Evolutionary conservation across 2,113 vertebrate species (phyloP), one percentile per base, ranked within the genome.

Genomic region (Camelus dromedarius): DNA sequence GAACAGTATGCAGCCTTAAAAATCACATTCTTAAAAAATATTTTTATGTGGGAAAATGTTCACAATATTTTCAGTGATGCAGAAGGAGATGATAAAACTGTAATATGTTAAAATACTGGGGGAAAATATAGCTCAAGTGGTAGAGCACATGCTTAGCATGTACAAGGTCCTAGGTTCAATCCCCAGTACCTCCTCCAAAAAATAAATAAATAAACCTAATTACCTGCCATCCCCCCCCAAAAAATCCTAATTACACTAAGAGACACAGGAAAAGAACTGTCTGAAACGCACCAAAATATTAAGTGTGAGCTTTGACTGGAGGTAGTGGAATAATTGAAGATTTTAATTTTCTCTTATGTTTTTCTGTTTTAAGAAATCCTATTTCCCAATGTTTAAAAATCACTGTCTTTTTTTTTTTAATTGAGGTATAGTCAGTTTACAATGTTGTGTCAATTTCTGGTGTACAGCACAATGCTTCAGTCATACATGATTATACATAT

Each of bases 11-110:
- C 32, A 92, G 69, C 56, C 42, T 89, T 50, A 86, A 66, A 93
- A 92, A 81, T 10, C 16, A 86, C 67, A 48, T 64, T 93, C 54
- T 94, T 73, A 89, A 96, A 93, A 69, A 76, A 32, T 32, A 54
- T 54, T 54, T 9, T 19, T 66, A 89, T 75, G 56, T 75, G 12
- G 5, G 38, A 20, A 90, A 97, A 70, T n/a, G 19, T 80, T 94
- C 73, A 50, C 42, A 79, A 73, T 38, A 83, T 64, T 95, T 85
- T 86, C 81, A 54, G 42, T 80, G 20, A 42, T 67, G 4, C 12
- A 81, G 30, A 96, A 72, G 48, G 54, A 69, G 30, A 95, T 66
- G n/a, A 26, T 54, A 93, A 81, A 93, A 89, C 18, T 72, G 14
- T 28, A 64, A 15, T 77, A 48, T 20, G 30, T 70, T 93, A 84